Evolutionary conservation across 1,140 invertebrate species (phyloP), one percentile per base, ranked within the genome.

Genomic region (Caenorhabditis briggsae): DNA sequence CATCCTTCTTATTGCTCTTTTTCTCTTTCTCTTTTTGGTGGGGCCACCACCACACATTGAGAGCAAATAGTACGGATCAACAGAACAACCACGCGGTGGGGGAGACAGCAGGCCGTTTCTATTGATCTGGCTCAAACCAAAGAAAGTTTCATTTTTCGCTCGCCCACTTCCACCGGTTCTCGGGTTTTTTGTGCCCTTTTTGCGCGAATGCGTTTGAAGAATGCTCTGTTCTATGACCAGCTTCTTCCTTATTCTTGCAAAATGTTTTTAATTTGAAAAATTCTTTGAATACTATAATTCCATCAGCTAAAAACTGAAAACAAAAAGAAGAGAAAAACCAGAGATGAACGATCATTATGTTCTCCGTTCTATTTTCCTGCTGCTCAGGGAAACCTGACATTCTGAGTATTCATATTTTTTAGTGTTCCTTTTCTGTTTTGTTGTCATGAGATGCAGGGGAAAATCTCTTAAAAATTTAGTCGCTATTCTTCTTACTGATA

Each of bases 81-180:
- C 64, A 70, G 64, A 70, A 70, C 64, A 70, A 70, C 64, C 64
- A 70, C 59, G 59, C 59, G 59, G 59, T 8, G 12, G 33, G 14
- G 5, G 20, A 70, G 64, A 65, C 33, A 65, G 64, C n/a, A 0
- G 12, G 33, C 14, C 33, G 33, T 7, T 16, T 70, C 64, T 70
- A 70, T 70, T 70, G 64, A 70, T 70, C 18, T 70, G 64, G n/a
- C 64, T 33, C 64, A 70, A 70, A 70, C 64, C 41, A 46, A 46
- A 46, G 64, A 70, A 70, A 70, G 64, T 70, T 70, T 70, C 64
- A 70, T 70, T 70, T 70, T 70, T 70, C 33, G 64, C 43, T 70
- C 64, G 16, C 64, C 16, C 41, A 5, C 11, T 23, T 70, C 43
- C 6, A n/a, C 9, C 41, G 8, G 43, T 43, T 70, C 33, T 70